Evolutionary conservation across 1,140 invertebrate species (phyloP).

Genomic region (Scaptodrosophila lebanonensis): DNA sequence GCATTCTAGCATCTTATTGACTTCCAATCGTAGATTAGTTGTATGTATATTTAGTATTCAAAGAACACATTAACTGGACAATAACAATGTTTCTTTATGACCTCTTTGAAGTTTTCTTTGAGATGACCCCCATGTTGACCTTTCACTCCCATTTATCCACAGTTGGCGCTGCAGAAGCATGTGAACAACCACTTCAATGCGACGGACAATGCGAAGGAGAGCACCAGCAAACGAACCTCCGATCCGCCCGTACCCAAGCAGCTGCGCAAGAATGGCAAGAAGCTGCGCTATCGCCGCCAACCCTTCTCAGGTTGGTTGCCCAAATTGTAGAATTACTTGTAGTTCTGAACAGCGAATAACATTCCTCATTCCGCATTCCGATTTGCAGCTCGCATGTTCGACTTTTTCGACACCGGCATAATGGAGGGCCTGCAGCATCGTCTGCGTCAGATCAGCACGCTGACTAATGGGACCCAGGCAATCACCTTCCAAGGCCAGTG

Average conservation of each 20-base stretch:
- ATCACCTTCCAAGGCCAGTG: constrained; percentile 71
- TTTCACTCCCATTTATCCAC: constrained; percentile 62
- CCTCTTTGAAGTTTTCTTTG: neutral
- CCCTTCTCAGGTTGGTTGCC: constrained; percentile 85
- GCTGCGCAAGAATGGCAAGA: constrained; percentile 90
- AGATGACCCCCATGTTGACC: neutral
- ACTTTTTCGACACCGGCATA: constrained; percentile 91
- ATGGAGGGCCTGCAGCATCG: constrained; percentile 91
- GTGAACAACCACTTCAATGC: constrained; percentile 94
- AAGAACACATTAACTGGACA: too few species aligned
- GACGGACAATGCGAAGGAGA: constrained; percentile 79
- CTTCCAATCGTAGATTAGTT: too few species aligned
- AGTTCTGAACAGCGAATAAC: too few species aligned
- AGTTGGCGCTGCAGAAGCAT: constrained; percentile 92
- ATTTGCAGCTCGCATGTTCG: constrained; percentile 86
- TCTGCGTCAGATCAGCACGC: constrained; percentile 81
- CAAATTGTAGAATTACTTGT: too few species aligned
- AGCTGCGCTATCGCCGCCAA: constrained; percentile 87
- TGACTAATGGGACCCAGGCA: constrained; percentile 61
- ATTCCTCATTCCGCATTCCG: neutral
- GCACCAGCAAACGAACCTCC: constrained; percentile 81
- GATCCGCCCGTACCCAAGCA: constrained; percentile 84
- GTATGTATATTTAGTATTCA: too few species aligned
- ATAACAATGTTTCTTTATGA: too few species aligned
- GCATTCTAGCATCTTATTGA: too few species aligned